Base-by-base conservation (phyloP, 2,888 invertebrate species). In the Ophonus ardosiacus region DNA sequence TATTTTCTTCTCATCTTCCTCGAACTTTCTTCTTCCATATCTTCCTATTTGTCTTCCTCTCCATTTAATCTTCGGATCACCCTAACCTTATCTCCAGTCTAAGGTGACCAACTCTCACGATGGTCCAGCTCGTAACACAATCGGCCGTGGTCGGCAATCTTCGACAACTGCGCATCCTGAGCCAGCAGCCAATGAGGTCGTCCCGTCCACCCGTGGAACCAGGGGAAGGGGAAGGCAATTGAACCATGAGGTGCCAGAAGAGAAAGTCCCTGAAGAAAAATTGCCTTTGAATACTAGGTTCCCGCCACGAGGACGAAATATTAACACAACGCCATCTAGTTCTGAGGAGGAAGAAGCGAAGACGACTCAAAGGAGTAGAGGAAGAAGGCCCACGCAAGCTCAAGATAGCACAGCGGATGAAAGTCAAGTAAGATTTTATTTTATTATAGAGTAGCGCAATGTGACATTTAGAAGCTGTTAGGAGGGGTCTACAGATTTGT, bases 271-370 rank as follows among this genome's bases (percentile, higher is more conserved):
- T 84, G 93, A 93, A 88, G 93, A 93, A 88, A 91, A 97, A 87
- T 91, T 97, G 86, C 97, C 97, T 0, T 94, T 95, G n/a, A 96
- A 95, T 89, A 97, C 97, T n/a, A 94, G 97, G 87, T 97, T 97
- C 90, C 96, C 96, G 86, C 96, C 96, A 65, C 95, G 95, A 85
- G 94, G 94, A 87, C 92, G 92, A 81, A 94, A 91, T 91, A 90
- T 91, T 87, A 92, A 92, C 87, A 93, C 93, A 21, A 93, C 94
- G 59, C 93, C 93, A 40, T 82, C 90, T 76, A 89, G 90, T 40
- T 89, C 89, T 84, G 90, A 91, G 86, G 90, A 89, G 86, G 87
- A 88, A 51, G 88, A 89, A 86, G 85, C 87, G 6, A 87, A 90
- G 89, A 86, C 91, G 89, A 86, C 91, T n/a, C 71, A 74, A 13